These are phyloP conservation scores for Ptychadena robeensis DNA, from an alignment of 2,797 vertebrate species.

Conservation along the genomic window DNA sequence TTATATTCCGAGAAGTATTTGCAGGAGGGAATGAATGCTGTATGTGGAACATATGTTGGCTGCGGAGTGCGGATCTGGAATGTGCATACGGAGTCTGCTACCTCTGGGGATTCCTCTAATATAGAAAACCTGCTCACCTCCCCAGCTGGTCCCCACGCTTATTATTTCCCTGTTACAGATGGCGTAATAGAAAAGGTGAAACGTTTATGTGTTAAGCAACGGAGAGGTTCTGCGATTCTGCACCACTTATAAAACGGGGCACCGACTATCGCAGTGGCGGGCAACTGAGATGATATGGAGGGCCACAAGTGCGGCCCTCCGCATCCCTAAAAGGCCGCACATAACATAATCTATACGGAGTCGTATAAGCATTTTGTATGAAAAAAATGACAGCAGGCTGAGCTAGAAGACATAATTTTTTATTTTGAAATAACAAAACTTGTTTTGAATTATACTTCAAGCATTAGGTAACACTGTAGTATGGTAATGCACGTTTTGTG, in stretches of 20 bases:
- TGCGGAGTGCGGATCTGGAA: conserved; percentile 2
- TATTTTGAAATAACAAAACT: too few relatives aligned
- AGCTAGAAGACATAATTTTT: too few relatives aligned
- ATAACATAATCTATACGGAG: too few relatives aligned
- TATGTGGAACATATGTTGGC: not conserved
- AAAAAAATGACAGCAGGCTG: too few relatives aligned
- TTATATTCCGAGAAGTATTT: not conserved
- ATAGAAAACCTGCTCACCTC: not conserved
- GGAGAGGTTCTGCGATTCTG: not conserved
- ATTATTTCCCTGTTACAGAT: not conserved
- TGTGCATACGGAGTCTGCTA: not conserved
- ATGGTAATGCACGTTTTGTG: too few relatives aligned
- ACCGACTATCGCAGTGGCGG: too few relatives aligned
- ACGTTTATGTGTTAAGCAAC: not conserved
- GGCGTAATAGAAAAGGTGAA: not conserved
- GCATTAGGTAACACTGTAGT: too few relatives aligned
- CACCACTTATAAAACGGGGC: not conserved
- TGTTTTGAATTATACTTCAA: too few relatives aligned
- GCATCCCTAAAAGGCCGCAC: too few relatives aligned
- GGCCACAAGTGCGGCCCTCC: too few relatives aligned
- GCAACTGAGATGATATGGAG: too few relatives aligned
- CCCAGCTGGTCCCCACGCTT: not conserved
- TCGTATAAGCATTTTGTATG: too few relatives aligned
- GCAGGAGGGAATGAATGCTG: not conserved
- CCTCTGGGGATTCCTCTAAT: not conserved